Evolutionary conservation across 1,140 invertebrate species (phyloP), one percentile per base, ranked within the genome.

Genomic region (Monomorium pharaonis): DNA sequence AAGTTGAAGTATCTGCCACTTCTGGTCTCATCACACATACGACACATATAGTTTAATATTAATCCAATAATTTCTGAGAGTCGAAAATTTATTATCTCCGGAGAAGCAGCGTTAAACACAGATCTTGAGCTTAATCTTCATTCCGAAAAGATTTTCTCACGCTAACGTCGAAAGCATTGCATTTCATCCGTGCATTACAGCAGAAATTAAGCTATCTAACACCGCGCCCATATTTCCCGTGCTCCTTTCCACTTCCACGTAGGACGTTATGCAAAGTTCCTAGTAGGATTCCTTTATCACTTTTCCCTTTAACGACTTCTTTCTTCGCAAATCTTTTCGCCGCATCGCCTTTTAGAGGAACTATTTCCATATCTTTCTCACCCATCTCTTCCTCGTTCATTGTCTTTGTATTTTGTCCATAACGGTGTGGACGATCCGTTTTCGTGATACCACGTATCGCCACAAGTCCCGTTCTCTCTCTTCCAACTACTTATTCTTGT

Each of bases 291-390:
- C 30, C 76, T 78, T 78, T 76, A 76, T 76, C 76, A 78, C 60
- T 78, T 65, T 49, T 78, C 58, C 33, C 56, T 77, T 42, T 77
- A 77, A 77, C 58, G 58, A 65, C 76, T 72, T 81, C 78, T 83
- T 83, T 72, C 65, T 58, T 30, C 65, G 21, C 37, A 51, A 21
- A 42, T 44, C 47, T 44, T 72, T 21, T 42, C 33, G 49, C 51
- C 33, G 67, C 33, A 78, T 49, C n/a, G 33, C 33, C 72, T n/a
- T 78, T 76, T 60, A 49, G 65, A 60, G 60, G 51, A 78, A 65
- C 76, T 62, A 78, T 67, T 78, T 78, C 44, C 76, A 65, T 78
- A 78, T 78, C 76, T 78, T 30, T 65, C 56, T 44, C 14, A 14
- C 76, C 44, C 44, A 51, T 78, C 76, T 78, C 44, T 33, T 21